phyloP scores from a whole-genome alignment of 1,140 invertebrate species.

The Brachionus paranguensis region DNA sequence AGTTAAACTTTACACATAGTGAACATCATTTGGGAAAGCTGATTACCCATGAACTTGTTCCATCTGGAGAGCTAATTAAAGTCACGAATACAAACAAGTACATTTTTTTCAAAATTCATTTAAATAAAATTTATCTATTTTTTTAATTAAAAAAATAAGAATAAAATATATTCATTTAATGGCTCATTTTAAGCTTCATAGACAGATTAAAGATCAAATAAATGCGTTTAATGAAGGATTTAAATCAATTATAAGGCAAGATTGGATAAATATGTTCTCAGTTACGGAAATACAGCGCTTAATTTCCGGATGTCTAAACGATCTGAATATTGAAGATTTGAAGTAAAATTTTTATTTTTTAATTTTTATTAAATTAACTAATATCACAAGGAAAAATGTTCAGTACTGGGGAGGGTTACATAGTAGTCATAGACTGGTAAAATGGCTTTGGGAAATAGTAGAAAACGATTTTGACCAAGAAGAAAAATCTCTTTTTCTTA shows the following conservation, averaged over 20 bases:
- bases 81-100: slow-evolving; percentile 93
- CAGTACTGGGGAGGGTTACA: slow-evolving; percentile 99
- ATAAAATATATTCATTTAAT: slow-evolving; percentile 96
- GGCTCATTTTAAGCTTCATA: slow-evolving; percentile 95
- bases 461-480: slow-evolving; percentile 87
- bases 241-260: slow-evolving; percentile 83
- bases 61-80: slow-evolving; percentile 81
- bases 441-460: slow-evolving; percentile 97
- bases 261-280: slow-evolving; percentile 91
- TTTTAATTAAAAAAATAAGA: slow-evolving; percentile 55
- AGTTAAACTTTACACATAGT: slow-evolving; percentile 91
- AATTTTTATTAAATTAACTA: not conserved
- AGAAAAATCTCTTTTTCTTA: slow-evolving; percentile 86
- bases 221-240: slow-evolving; percentile 92
- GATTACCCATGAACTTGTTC: slow-evolving; percentile 65
- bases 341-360: slow-evolving; percentile 53
- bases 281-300: slow-evolving; percentile 76
- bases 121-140: slow-evolving; percentile 44
- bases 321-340: slow-evolving; percentile 79
- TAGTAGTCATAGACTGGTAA: slow-evolving; percentile 90
- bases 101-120: slow-evolving; percentile 26
- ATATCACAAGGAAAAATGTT: slow-evolving; percentile 66
- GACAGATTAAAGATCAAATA: slow-evolving; percentile 80
- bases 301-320: slow-evolving; percentile 57
- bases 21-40: slow-evolving; percentile 80